A percentile compares a stretch with the other conserved stretches of the same genome.
Evolutionary conservation across 1,140 invertebrate genomes (phyloP).

Genomic region (Pristionchus pacificus): DNA sequence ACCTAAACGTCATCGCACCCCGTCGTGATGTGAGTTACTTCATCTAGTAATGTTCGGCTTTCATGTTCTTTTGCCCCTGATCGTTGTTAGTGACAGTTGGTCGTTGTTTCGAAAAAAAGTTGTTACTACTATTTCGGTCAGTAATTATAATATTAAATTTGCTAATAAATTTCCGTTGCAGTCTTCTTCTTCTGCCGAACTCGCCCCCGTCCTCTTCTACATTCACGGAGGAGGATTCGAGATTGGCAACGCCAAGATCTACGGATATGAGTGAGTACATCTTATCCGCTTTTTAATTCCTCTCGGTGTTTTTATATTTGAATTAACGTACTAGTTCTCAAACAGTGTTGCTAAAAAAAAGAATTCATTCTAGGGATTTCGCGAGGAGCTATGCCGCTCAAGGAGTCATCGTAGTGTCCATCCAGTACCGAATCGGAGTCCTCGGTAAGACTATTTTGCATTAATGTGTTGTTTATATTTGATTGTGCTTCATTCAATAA

Average conservation of each 20-base stretch:
- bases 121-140: not conserved
- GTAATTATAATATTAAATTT: too few relatives aligned
- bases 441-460: not conserved
- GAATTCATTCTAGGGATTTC: not conserved
- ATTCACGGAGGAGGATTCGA: not conserved
- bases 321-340: too few relatives aligned
- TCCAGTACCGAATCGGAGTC: not conserved
- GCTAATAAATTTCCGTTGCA: not conserved
- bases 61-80: not conserved
- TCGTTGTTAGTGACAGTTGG: not conserved
- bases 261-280: not conserved
- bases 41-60: not conserved
- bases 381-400: not conserved
- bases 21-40: too few relatives aligned
- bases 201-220: not conserved
- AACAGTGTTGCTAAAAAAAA: too few relatives aligned
- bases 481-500: too few relatives aligned
- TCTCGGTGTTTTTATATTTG: too few relatives aligned
- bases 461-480: too few relatives aligned
- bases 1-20: too few relatives aligned
- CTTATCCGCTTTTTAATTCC: not conserved
- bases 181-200: not conserved
- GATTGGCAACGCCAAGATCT: not conserved
- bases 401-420: not conserved
- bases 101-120: not conserved